phyloP scores from a whole-genome alignment of 2,113 vertebrate genomes.

The Globicephala melas region DNA sequence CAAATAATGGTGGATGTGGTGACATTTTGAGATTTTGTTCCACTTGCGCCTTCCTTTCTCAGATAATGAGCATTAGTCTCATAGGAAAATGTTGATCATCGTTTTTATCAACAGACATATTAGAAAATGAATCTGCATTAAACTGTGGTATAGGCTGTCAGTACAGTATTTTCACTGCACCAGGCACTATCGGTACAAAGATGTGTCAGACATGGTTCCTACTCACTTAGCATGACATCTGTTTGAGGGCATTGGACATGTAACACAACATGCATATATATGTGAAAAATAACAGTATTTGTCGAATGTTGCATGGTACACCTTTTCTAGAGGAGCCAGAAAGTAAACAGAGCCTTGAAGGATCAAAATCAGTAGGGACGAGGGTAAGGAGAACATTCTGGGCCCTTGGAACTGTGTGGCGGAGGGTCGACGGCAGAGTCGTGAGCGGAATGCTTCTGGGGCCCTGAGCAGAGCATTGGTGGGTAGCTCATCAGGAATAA shows the following conservation, averaged over 20 bases:
- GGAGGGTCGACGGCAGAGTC: background rate
- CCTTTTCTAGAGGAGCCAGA: background rate
- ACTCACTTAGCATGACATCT: background rate
- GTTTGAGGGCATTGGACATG: background rate
- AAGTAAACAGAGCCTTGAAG: background rate
- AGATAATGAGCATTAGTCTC: background rate
- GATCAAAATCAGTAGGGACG: background rate
- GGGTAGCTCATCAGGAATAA: background rate
- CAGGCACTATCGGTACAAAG: background rate
- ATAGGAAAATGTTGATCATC: background rate
- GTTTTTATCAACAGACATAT: background rate
- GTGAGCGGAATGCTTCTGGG: accelerated
- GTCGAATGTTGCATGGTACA: background rate
- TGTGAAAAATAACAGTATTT: background rate
- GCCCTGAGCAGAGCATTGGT: background rate
- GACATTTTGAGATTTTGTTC: slow-evolving; percentile 20
- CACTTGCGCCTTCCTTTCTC: background rate
- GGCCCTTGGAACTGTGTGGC: background rate
- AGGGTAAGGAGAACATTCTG: background rate
- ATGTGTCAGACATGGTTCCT: background rate
- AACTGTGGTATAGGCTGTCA: background rate
- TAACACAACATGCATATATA: too few species aligned
- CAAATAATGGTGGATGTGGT: background rate
- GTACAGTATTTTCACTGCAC: background rate
- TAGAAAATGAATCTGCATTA: background rate